Base-by-base conservation (phyloP, 2,888 invertebrate genomes). In the Cephus rjabovi region DNA sequence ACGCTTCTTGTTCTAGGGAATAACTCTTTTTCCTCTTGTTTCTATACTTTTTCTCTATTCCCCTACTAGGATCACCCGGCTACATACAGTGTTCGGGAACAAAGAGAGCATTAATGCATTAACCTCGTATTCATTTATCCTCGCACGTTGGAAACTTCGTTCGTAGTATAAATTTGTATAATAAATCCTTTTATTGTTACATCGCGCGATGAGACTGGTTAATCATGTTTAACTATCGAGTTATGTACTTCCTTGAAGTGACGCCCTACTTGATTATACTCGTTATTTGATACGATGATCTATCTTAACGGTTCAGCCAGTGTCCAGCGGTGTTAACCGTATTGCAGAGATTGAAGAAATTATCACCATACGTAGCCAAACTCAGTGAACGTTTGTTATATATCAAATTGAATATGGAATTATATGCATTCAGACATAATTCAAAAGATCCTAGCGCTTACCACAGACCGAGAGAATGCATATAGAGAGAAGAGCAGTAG, bases 61-160 rank as follows among this genome's bases (percentile, higher is more conserved):
- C 56, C 56, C 23, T 56, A 23, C 23, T 56, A 56, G 56, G 23
- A 56, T 56, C 23, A 2, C 56, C 23, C 6, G 56, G 23, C 56
- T 56, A 23, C 6, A 23, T 23, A 6, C 23, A 2, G 9, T 56
- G 40, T 56, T 56, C 23, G 23, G 56, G 3, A 56, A 56, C 56
- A 56, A 56, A 56, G 56, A 56, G 56, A 56, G 34, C 74, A 34
- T 30, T 74, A 74, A 74, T 74, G 30, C 34, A 74, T 74, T n/a
- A 34, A 23, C 34, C n/a, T 74, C 35, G 12, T 15, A 35, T 34
- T 74, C 3, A 3, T 71, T 9, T 71, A 31, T 34, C 31, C 31
- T 9, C 31, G 71, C 31, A 23, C 71, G 12, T 12, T 71, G 0
- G 40, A 56, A 23, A 23, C 9, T 56, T 23, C 40, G 40, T 23